These are phyloP conservation scores for Solea solea DNA, from an alignment of 2,113 vertebrate species.

Conservation along the genomic window DNA sequence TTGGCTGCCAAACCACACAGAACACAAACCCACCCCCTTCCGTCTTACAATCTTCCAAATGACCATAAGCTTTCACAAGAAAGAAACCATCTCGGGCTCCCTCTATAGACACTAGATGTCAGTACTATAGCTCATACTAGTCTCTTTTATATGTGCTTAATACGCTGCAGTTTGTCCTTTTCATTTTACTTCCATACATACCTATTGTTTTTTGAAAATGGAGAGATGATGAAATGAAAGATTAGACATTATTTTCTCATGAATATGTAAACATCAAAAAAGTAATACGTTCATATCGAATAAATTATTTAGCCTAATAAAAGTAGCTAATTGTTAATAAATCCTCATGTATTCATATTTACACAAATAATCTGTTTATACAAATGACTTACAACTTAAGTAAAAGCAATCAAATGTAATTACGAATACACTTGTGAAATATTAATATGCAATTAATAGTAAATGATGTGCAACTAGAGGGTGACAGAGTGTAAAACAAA, in stretches of 20 bases:
- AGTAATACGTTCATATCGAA: too few relatives aligned
- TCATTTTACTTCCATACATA: too few relatives aligned
- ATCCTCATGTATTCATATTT: neutral
- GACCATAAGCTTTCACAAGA: conserved; percentile 49
- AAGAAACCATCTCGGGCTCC: conserved; percentile 9
- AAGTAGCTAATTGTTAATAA: neutral
- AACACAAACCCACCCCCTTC: conserved; percentile 51
- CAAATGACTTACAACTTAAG: neutral
- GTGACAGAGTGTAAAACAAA: neutral
- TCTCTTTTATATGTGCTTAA: neutral
- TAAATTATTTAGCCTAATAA: too few relatives aligned
- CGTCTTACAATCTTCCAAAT: conserved; percentile 41
- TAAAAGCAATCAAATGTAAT: neutral
- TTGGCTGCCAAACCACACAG: conserved; percentile 68
- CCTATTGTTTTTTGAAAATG: too few relatives aligned
- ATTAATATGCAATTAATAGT: neutral
- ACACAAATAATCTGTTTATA: neutral
- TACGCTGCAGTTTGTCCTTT: neutral
- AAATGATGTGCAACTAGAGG: neutral
- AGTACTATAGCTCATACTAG: neutral
- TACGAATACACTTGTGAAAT: neutral
- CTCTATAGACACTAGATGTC: neutral
- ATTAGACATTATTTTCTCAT: too few relatives aligned
- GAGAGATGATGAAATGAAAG: too few relatives aligned
- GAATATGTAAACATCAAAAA: too few relatives aligned